Percentiles rank a stretch among this genome's conserved stretches.
Evolutionary conservation across 2,797 vertebrate genomes (phyloP).

Genomic region (Lepilemur ruficaudatus): DNA sequence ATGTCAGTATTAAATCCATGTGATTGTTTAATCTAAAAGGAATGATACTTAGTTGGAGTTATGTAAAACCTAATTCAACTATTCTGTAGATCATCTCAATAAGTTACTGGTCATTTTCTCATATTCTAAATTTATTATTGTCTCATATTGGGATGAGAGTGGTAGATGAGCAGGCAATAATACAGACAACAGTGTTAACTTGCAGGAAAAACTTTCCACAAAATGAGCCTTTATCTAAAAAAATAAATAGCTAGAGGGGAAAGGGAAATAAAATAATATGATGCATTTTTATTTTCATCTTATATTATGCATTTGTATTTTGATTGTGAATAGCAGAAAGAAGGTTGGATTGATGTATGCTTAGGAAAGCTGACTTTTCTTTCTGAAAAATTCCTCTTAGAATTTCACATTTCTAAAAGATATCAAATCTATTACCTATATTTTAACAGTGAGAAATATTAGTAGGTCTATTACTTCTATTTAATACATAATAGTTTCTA

Average conservation of each 20-base stretch:
- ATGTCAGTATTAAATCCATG: not conserved
- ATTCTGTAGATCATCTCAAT: not conserved
- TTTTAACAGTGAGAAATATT: not conserved
- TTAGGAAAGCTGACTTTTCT: not conserved
- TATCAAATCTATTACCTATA: not conserved
- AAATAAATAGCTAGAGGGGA: not conserved
- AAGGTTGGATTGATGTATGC: not conserved
- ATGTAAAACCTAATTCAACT: not conserved
- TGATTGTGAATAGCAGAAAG: not conserved
- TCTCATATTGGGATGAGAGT: not conserved
- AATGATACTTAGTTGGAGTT: not conserved
- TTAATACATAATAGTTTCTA: not conserved
- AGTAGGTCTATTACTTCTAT: not conserved
- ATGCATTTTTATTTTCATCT: not conserved
- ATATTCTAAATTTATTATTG: not conserved
- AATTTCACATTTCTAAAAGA: not conserved
- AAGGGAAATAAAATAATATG: not conserved
- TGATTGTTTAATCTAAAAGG: not conserved
- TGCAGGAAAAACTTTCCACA: not conserved
- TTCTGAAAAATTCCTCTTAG: not conserved
- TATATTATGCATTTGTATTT: not conserved
- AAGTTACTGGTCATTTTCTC: not conserved
- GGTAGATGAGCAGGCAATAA: not conserved
- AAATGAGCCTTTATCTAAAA: not conserved
- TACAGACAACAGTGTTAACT: not conserved